Evolutionary conservation across 2,113 vertebrate species (phyloP).

Genomic region (Cathartes aura): DNA sequence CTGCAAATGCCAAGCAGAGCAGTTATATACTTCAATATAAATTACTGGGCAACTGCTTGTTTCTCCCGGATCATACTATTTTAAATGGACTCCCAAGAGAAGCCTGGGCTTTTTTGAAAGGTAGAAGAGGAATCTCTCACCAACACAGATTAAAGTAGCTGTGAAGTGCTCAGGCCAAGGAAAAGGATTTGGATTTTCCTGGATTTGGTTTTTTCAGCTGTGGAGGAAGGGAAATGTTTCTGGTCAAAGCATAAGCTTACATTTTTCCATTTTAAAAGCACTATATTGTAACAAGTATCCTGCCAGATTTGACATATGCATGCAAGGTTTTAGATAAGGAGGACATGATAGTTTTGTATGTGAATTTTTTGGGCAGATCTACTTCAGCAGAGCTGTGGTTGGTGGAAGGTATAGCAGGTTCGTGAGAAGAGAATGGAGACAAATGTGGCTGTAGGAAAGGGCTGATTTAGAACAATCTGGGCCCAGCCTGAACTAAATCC

Average conservation of each 20-base stretch:
- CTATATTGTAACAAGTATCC: neutral
- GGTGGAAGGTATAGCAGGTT: neutral
- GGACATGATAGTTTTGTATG: rapidly evolving
- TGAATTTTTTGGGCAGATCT: neutral
- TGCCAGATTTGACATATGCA: neutral
- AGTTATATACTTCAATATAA: neutral
- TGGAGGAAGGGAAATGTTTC: neutral
- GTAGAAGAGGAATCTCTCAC: neutral
- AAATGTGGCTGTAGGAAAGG: neutral
- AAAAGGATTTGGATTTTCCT: neutral
- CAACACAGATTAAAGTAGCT: neutral
- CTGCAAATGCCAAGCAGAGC: constrained; percentile 28
- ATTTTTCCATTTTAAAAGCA: neutral
- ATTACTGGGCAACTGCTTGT: neutral
- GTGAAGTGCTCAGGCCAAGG: neutral
- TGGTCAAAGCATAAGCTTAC: neutral
- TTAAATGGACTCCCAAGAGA: neutral
- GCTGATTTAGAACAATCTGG: neutral
- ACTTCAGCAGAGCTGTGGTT: neutral
- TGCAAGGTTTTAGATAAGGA: neutral
- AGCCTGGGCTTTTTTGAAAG: neutral
- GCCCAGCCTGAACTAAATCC: neutral
- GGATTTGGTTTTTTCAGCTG: neutral
- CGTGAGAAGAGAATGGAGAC: neutral
- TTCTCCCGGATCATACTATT: neutral